A percentile compares a stretch with the other conserved stretches of the same genome.
Evolutionary conservation across 2,797 vertebrate species (phyloP).

Genomic region (Odontamblyopus lacepedii): DNA sequence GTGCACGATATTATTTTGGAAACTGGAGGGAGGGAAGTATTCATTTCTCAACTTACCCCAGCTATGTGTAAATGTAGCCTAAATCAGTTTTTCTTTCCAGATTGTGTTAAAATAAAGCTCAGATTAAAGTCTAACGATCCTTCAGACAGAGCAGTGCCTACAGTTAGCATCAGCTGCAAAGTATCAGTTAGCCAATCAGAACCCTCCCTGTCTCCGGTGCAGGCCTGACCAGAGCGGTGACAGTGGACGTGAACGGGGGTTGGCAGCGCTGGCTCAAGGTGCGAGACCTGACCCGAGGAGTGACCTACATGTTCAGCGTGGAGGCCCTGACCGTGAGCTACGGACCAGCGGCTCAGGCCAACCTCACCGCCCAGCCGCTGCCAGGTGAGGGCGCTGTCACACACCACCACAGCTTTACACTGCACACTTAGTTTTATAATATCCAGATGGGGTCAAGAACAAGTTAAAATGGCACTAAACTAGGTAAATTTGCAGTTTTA

Average conservation of each 20-base stretch:
- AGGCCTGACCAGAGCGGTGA: conserved; percentile 96
- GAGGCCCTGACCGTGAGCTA: conserved; percentile 91
- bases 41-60: too few species aligned
- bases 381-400: conserved; percentile 75
- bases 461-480: too few species aligned
- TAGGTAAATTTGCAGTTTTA: too few species aligned
- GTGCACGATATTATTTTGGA: too few species aligned
- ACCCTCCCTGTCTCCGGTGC: conserved; percentile 13
- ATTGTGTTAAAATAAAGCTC: too few species aligned
- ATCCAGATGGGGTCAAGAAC: too few species aligned
- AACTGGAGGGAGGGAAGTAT: too few species aligned
- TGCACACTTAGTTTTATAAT: not conserved
- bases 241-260: conserved; percentile 90
- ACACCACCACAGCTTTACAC: not conserved
- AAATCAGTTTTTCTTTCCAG: too few species aligned
- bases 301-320: conserved; percentile 88
- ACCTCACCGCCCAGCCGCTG: conserved; percentile 88
- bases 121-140: too few species aligned
- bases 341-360: conserved; percentile 85
- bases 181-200: not conserved
- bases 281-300: conserved; percentile 87
- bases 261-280: conserved; percentile 95
- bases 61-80: too few species aligned
- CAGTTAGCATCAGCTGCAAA: not conserved
- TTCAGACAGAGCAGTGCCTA: not conserved